A percentile compares a stretch with the other conserved stretches of the same genome.
Conservation (phyloP, 1,140 invertebrate genomes). For the Sminthurides bifidus region DNA sequence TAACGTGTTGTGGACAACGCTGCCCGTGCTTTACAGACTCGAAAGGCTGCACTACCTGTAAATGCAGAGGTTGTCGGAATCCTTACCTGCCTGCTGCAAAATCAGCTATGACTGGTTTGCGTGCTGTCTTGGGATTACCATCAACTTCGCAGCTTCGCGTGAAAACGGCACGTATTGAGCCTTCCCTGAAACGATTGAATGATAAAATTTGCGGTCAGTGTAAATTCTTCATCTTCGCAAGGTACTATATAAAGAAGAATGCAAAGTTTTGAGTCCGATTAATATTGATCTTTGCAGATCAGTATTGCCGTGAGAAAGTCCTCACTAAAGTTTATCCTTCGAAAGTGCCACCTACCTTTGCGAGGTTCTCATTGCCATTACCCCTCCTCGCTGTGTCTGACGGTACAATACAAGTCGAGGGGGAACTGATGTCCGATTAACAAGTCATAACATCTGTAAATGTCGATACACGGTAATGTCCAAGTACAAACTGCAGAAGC, state of each 20-base stretch:
- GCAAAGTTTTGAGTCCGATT: neutral
- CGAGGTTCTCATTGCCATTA: slow-evolving; percentile 9
- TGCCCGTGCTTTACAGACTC: slow-evolving; percentile 84
- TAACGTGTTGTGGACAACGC: slow-evolving; percentile 82
- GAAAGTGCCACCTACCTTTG: slow-evolving; percentile 7
- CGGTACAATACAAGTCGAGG: too few species aligned
- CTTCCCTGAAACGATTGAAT: neutral
- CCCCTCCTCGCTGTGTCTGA: slow-evolving; percentile 11
- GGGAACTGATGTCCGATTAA: too few species aligned
- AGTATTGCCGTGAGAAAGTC: too few species aligned
- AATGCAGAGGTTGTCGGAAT: slow-evolving; percentile 81
- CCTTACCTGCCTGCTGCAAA: slow-evolving; percentile 66
- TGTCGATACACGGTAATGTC: too few species aligned
- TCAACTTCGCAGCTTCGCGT: neutral
- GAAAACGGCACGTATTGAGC: neutral
- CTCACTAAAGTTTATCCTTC: slow-evolving; percentile 7
- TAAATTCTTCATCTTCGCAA: neutral
- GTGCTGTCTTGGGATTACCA: too few species aligned
- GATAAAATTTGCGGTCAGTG: neutral
- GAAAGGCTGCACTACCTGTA: slow-evolving; percentile 73
- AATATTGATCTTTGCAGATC: slow-evolving; percentile 2
- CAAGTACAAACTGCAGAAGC: too few species aligned
- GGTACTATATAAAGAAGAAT: neutral
- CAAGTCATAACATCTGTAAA: too few species aligned
- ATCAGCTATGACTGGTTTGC: too few species aligned